Conservation (phyloP, 2,797 vertebrate genomes). For the Eulemur coronatus region DNA sequence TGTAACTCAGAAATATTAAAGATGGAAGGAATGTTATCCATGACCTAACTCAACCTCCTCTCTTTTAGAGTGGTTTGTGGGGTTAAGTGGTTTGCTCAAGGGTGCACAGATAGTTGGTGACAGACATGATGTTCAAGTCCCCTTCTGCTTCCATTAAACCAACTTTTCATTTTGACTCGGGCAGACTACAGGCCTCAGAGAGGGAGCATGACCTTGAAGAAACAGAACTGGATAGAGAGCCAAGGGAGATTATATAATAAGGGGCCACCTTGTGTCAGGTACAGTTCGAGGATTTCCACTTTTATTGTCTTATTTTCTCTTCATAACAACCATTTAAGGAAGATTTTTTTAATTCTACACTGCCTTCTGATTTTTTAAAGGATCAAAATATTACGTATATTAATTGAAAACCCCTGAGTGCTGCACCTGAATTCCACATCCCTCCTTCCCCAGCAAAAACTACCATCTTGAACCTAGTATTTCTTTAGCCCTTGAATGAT, state of each 20-base stretch:
- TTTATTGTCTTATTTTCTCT: not conserved
- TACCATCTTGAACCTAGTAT: not conserved
- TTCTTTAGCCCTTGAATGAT: not conserved
- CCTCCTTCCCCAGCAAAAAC: not conserved
- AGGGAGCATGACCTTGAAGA: not conserved
- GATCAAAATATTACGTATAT: not conserved
- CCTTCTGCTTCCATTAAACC: not conserved
- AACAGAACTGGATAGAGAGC: not conserved
- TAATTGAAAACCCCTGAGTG: not conserved
- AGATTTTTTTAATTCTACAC: not conserved
- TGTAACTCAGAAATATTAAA: constrained; percentile 1
- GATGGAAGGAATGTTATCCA: not conserved
- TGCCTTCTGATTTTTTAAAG: not conserved
- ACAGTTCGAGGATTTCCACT: not conserved
- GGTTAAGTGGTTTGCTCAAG: not conserved
- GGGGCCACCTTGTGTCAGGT: not conserved
- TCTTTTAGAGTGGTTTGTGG: not conserved
- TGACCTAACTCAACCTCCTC: not conserved
- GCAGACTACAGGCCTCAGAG: not conserved
- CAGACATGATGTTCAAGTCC: not conserved
- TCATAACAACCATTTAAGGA: not conserved
- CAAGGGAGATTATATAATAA: not conserved
- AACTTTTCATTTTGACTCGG: not conserved
- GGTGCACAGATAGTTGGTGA: not conserved
- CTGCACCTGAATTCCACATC: not conserved